A percentile compares a stretch with the other conserved stretches of the same genome.
phyloP scores from a whole-genome alignment of 2,888 invertebrate species.

The Acrocyrtus sp. region DNA sequence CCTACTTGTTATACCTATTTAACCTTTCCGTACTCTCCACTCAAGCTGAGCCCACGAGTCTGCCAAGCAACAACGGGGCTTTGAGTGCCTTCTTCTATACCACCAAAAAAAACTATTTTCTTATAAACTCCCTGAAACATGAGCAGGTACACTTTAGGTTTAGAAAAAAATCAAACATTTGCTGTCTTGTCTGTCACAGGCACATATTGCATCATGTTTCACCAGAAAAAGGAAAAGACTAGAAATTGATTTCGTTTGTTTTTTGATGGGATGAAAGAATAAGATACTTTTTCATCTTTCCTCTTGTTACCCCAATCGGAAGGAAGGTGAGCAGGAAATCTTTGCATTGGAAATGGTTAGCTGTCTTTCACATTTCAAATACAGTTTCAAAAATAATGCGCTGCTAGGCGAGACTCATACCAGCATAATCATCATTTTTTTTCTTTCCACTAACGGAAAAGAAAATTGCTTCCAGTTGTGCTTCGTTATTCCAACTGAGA shows the following conservation, averaged over 20 bases:
- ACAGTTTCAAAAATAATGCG: not conserved
- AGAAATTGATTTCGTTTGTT: too few species aligned
- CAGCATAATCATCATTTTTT: constrained; percentile 3
- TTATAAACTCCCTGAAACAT: too few species aligned
- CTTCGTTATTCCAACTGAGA: not conserved
- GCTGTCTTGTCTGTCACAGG: too few species aligned
- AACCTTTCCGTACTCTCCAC: not conserved
- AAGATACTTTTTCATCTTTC: not conserved
- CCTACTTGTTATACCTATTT: not conserved
- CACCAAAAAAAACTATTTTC: too few species aligned
- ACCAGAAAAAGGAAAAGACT: too few species aligned
- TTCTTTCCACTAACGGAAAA: not conserved
- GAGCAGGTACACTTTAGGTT: too few species aligned
- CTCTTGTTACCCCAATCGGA: not conserved
- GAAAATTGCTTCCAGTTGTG: not conserved
- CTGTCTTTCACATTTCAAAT: not conserved
- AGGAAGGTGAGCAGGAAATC: not conserved
- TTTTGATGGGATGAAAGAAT: not conserved
- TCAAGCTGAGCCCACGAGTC: not conserved
- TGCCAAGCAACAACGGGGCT: not conserved
- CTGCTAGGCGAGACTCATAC: constrained; percentile 15
- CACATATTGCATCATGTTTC: not conserved
- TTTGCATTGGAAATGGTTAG: too few species aligned
- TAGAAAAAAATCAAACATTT: not conserved
- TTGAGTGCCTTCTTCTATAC: not conserved